Evolutionary conservation across 2,113 vertebrate species (phyloP).

Genomic region (Anarhynchus alexandrinus): DNA sequence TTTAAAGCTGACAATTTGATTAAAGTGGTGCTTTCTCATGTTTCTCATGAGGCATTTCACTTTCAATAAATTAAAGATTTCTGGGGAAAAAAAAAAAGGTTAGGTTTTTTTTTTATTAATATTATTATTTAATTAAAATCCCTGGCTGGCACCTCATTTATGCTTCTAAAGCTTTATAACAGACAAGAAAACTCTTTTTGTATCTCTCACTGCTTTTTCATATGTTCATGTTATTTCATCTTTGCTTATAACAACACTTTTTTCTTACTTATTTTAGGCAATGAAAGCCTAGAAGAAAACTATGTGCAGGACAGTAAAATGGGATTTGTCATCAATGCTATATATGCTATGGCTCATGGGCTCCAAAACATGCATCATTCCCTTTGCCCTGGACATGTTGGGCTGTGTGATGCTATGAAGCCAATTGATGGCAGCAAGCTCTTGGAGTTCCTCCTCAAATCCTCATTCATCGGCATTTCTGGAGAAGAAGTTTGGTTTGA

Average conservation of each 20-base stretch:
- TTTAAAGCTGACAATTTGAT: not conserved
- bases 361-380: slow-evolving; percentile 93
- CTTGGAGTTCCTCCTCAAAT: slow-evolving; percentile 93
- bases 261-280: slow-evolving; percentile 74
- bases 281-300: slow-evolving; percentile 93
- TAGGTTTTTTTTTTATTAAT: not conserved
- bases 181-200: not conserved
- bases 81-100: not conserved
- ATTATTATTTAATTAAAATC: not conserved
- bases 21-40: not conserved
- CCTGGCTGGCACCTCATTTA: not conserved
- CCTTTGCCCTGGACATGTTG: slow-evolving; percentile 84
- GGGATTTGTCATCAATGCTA: slow-evolving; percentile 99
- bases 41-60: not conserved
- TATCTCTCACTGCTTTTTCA: not conserved
- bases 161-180: not conserved
- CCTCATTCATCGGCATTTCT: slow-evolving; percentile 91
- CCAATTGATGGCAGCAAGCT: slow-evolving; percentile 96
- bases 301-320: slow-evolving; percentile 99
- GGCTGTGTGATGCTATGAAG: slow-evolving; percentile 94
- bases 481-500: slow-evolving; percentile 98
- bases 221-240: not conserved
- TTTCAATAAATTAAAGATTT: not conserved
- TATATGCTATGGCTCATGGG: slow-evolving; percentile 97
- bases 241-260: not conserved